Evolutionary conservation across 2,888 invertebrate genomes (phyloP), one percentile per base, ranked within the genome.

Genomic region (Halocaridina rubra): DNA sequence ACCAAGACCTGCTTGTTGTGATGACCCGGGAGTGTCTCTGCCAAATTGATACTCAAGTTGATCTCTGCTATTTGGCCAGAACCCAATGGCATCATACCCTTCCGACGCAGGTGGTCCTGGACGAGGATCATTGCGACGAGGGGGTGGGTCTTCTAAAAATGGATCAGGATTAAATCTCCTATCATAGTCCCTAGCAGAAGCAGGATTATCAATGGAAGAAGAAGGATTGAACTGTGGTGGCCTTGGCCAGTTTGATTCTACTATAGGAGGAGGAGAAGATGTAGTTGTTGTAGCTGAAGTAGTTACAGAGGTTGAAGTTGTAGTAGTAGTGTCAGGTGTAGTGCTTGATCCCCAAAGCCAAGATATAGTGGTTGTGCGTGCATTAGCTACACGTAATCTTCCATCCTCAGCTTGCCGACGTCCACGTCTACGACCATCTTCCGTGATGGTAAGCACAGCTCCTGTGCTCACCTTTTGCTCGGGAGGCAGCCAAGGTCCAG

Each of bases 381-480:
- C 77, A 27, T 82, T 82, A 64, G 77, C 82, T 46, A 82, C 82
- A 46, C 78, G 75, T n/a, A 59, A 75, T n/a, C 64, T 39, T 24
- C 64, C 80, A 13, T 57, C 29, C 19, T 27, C 29, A n/a, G 29
- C 72, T 27, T 81, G 74, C 24, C 81, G 33, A 4, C 72, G 80
- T 2, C 71, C 32, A 29, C 81, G 64, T 13, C 61, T 22, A 22
- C 32, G 24, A 22, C 16, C 19, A 69, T 79, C 79, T 4, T 79
- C 77, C 8, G n/a, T 32, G 13, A 78, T 67, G 72, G 82, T 78
- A n/a, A 82, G 78, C 30, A 82, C 72, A 72, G 82, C 82, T 3
- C 82, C 78, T 10, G 82, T 82, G 78, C 82, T 82, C 39, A 82
- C 82, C 61, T 82, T 77, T 46, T 72, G 82, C 78, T 82, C 80